phyloP scores from a whole-genome alignment of 2,888 invertebrate genomes.

The Tachina lurida region DNA sequence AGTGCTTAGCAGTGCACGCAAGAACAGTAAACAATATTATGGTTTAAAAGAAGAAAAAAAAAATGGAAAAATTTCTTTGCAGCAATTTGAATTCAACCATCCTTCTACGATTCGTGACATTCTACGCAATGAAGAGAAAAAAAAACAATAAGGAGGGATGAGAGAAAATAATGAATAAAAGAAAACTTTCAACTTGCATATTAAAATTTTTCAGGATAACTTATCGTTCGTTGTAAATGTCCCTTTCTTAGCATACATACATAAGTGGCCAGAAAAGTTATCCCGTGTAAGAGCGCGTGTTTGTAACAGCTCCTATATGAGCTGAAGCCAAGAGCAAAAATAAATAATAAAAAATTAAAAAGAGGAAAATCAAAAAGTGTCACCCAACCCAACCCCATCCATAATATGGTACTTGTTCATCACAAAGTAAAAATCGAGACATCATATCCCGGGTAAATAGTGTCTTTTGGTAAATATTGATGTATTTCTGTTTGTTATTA shows the following conservation, averaged over 20 bases:
- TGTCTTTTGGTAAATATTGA: conserved; percentile 48
- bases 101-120: background rate
- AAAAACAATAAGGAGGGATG: background rate
- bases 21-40: conserved; percentile 26
- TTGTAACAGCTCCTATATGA: conserved; percentile 27
- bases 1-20: conserved; percentile 32
- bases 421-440: conserved; percentile 4
- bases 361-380: conserved; percentile 48
- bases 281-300: conserved; percentile 68
- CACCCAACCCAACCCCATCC: background rate
- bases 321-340: conserved; percentile 7
- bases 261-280: conserved; percentile 71
- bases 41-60: conserved; percentile 31
- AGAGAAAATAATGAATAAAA: background rate
- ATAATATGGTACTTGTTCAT: background rate
- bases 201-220: conserved; percentile 70
- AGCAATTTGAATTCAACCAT: conserved; percentile 28
- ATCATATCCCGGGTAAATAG: conserved; percentile 9
- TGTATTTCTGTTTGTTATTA: conserved; percentile 46
- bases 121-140: background rate
- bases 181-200: conserved; percentile 21
- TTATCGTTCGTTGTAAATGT: conserved; percentile 69
- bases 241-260: conserved; percentile 61
- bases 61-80: conserved; percentile 64
- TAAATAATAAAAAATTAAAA: background rate